Percentiles rank a stretch among this genome's conserved stretches.
Evolutionary conservation across 2,888 invertebrate genomes (phyloP).

Genomic region (Agrotis segetum): DNA sequence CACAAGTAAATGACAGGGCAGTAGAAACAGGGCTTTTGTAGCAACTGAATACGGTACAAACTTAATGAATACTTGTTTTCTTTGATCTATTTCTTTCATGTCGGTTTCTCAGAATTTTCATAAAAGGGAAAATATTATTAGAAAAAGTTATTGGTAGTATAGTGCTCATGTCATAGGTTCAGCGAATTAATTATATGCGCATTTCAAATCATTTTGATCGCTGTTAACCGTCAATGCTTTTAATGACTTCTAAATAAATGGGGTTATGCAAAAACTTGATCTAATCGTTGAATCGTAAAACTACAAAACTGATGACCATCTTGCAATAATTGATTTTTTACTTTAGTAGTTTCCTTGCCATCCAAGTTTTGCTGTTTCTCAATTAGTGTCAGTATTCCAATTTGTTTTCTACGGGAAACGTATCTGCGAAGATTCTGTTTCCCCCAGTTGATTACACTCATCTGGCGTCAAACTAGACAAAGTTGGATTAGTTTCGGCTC

Average conservation of each 20-base stretch:
- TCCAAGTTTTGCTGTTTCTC: conserved; percentile 4
- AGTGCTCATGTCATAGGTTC: conserved; percentile 13
- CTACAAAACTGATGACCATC: too few species aligned
- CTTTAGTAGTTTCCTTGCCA: neutral
- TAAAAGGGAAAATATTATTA: conserved; percentile 49
- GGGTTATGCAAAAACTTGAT: neutral
- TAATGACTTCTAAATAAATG: neutral
- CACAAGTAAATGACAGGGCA: conserved; percentile 52
- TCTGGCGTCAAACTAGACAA: conserved; percentile 62
- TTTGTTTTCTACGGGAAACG: conserved; percentile 24
- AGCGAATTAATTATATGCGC: conserved; percentile 13
- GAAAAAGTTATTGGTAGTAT: conserved; percentile 25
- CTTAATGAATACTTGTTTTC: conserved; percentile 59
- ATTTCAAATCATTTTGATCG: conserved; percentile 5
- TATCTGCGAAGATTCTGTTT: conserved; percentile 41
- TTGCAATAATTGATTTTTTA: neutral
- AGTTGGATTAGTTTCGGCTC: conserved; percentile 82
- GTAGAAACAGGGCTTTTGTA: conserved; percentile 41
- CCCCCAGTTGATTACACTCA: conserved; percentile 57
- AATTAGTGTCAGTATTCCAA: conserved; percentile 10
- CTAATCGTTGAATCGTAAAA: neutral
- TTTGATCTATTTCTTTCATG: conserved; percentile 62
- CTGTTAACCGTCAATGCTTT: neutral
- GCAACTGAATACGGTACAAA: conserved; percentile 54
- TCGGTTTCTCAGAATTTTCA: conserved; percentile 45